phyloP scores from a whole-genome alignment of 2,113 vertebrate species.

The Salminus brasiliensis region DNA sequence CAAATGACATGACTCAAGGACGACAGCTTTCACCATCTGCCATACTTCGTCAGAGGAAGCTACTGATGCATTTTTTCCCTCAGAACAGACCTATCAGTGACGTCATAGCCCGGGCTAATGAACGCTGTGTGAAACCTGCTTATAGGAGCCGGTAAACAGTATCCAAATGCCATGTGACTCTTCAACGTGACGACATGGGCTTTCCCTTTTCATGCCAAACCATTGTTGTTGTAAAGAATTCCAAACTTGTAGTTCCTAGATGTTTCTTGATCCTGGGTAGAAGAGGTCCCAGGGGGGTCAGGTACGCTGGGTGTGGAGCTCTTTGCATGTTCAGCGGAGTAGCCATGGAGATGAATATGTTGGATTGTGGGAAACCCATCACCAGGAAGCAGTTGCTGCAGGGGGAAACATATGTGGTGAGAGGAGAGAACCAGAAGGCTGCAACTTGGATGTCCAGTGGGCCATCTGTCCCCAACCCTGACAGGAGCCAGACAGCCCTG shows the following conservation, averaged over 20 bases:
- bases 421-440: constrained; percentile 74
- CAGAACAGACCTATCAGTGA: constrained; percentile 13
- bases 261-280: not conserved
- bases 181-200: too few relatives aligned
- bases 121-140: not conserved
- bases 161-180: not conserved
- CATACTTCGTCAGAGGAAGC: constrained; percentile 18
- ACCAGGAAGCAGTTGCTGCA: constrained; percentile 71
- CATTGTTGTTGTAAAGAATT: too few relatives aligned
- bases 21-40: constrained; percentile 44
- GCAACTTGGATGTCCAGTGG: constrained; percentile 71
- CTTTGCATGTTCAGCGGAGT: constrained; percentile 48
- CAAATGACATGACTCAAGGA: constrained; percentile 34
- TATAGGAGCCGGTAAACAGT: not conserved
- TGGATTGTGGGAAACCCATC: constrained; percentile 68
- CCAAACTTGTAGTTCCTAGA: not conserved
- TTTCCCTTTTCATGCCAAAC: too few relatives aligned
- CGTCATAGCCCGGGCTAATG: constrained; percentile 20
- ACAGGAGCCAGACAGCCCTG: constrained; percentile 63
- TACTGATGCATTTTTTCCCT: constrained; percentile 21
- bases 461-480: constrained; percentile 70
- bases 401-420: constrained; percentile 76
- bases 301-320: not conserved
- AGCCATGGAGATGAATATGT: constrained; percentile 65
- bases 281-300: not conserved